These are phyloP conservation scores for Axinella damicornis DNA, from an alignment of 37 sponge, comb jelly and placozoan species.

Conservation along the genomic window DNA sequence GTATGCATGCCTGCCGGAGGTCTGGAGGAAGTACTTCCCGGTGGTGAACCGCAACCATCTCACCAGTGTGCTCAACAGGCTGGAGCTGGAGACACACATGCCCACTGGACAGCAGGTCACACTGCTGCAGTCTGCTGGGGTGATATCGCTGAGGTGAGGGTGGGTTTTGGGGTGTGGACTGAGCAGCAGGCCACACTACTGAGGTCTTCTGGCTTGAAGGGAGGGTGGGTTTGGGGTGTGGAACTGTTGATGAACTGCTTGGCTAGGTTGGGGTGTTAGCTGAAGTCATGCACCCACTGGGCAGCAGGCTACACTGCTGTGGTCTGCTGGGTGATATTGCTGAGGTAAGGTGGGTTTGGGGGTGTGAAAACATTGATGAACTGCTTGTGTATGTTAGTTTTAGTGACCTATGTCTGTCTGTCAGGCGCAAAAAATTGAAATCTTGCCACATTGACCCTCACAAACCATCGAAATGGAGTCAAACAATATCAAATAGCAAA, in stretches of 20 bases:
- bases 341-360: constrained; percentile 30
- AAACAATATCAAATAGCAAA: too few species aligned
- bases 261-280: too few species aligned
- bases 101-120: constrained; percentile 76
- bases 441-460: too few species aligned
- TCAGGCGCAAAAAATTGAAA: too few species aligned
- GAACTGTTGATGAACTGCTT: constrained; percentile 49
- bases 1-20: constrained; percentile 59
- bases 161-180: background rate
- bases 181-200: constrained; percentile 58
- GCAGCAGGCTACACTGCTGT: constrained; percentile 69
- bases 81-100: constrained; percentile 58
- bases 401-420: too few species aligned
- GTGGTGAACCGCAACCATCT: constrained; percentile 75
- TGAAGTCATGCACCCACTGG: constrained; percentile 62
- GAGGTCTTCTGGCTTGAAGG: constrained; percentile 49
- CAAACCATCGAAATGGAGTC: too few species aligned
- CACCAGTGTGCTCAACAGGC: constrained; percentile 51
- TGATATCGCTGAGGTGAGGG: constrained; percentile 63
- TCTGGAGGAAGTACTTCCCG: constrained; percentile 76
- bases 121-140: constrained; percentile 63
- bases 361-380: too few species aligned
- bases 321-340: constrained; percentile 68
- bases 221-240: constrained; percentile 54
- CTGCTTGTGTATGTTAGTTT: too few species aligned